Conservation (phyloP, 1,140 invertebrate species). For the Zaprionus inermis region DNA sequence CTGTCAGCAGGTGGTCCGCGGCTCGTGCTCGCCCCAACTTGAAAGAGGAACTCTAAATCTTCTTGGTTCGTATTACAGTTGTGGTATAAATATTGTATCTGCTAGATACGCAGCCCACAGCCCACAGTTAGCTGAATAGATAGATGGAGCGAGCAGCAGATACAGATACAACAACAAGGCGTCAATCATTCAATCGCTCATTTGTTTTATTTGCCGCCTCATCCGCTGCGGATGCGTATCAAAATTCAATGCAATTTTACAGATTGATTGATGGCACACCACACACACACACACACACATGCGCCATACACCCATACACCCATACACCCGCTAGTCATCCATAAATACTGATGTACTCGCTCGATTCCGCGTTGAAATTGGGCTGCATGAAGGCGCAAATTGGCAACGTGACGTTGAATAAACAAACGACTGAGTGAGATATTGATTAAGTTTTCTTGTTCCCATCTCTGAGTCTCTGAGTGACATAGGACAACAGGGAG, state of each 20-base stretch:
- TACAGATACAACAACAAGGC: constrained; percentile 64
- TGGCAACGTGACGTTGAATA: constrained; percentile 44
- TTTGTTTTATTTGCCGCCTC: constrained; percentile 35
- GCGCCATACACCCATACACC: neutral
- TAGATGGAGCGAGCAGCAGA: neutral
- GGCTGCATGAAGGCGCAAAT: constrained; percentile 53
- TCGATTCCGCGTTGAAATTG: constrained; percentile 45
- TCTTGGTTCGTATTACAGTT: constrained; percentile 18
- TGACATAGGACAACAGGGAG: too few relatives aligned
- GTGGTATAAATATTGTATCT: constrained; percentile 52
- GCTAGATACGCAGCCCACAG: neutral
- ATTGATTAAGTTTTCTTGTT: constrained; percentile 38
- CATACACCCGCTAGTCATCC: constrained; percentile 5
- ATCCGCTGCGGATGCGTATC: constrained; percentile 71
- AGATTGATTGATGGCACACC: constrained; percentile 73
- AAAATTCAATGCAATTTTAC: constrained; percentile 75
- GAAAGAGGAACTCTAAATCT: constrained; percentile 71
- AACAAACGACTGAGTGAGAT: constrained; percentile 49
- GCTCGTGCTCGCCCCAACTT: constrained; percentile 10
- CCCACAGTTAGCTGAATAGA: neutral
- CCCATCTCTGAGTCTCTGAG: neutral
- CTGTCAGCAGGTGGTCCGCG: constrained; percentile 74
- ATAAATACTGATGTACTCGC: constrained; percentile 31
- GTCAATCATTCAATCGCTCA: constrained; percentile 55
- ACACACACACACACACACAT: neutral